These are phyloP conservation scores for Aricia artaxerxes DNA, from an alignment of 2,888 invertebrate genomes.

Conservation along the genomic window DNA sequence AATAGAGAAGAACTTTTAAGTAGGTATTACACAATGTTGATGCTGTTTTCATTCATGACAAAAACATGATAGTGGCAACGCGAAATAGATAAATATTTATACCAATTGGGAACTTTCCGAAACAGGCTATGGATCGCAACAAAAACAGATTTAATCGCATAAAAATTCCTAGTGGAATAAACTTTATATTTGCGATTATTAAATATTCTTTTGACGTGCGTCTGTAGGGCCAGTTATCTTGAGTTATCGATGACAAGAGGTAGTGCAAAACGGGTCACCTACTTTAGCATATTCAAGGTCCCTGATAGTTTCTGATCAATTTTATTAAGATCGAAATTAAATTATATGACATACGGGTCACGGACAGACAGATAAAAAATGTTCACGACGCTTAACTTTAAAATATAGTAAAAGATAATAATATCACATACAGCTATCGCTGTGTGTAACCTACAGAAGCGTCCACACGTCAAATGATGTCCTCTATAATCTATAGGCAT, in stretches of 20 bases:
- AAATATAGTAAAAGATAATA: conserved; percentile 21
- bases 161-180: not conserved
- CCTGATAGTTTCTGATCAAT: conserved; percentile 54
- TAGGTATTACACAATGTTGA: not conserved
- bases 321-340: conserved; percentile 58
- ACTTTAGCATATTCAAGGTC: conserved; percentile 73
- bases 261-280: conserved; percentile 62
- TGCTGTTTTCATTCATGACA: not conserved
- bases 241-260: conserved; percentile 44
- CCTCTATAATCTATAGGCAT: not conserved
- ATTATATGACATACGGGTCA: conserved; percentile 61
- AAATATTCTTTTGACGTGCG: conserved; percentile 24
- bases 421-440: conserved; percentile 13
- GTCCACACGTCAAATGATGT: not conserved
- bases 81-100: not conserved
- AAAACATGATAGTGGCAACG: not conserved
- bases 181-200: not conserved
- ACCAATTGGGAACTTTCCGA: not conserved
- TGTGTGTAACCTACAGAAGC: conserved; percentile 15
- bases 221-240: conserved; percentile 47
- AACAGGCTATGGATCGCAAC: not conserved
- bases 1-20: not conserved
- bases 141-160: conserved; percentile 7
- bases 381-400: conserved; percentile 43
- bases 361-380: conserved; percentile 57